A percentile compares a stretch with the other conserved stretches of the same genome.
Conservation (phyloP, 2,888 invertebrate species). For the Chrysina gloriosa region DNA sequence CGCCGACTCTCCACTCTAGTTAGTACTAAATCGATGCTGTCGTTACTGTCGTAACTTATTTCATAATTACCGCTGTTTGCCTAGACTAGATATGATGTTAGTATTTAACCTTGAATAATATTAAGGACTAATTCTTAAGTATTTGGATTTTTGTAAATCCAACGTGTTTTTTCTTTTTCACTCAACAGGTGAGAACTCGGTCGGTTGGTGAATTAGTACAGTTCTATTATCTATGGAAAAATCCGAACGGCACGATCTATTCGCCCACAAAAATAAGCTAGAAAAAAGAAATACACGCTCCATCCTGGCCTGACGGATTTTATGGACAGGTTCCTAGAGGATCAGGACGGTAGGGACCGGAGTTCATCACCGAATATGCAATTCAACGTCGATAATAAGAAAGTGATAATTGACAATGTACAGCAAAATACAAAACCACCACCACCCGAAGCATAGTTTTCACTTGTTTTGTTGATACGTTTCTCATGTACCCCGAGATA, state of each 20-base stretch:
- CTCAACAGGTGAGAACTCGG: slow-evolving; percentile 82
- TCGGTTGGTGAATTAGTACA: slow-evolving; percentile 97
- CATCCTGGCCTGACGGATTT: slow-evolving; percentile 95
- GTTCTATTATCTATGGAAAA: slow-evolving; percentile 99
- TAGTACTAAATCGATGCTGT: no score
- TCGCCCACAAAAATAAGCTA: slow-evolving; percentile 86
- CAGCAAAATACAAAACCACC: slow-evolving; percentile 48
- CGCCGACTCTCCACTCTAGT: no score
- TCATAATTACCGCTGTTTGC: no score
- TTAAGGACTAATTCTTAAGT: no score
- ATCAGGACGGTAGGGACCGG: slow-evolving; percentile 79
- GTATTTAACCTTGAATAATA: no score
- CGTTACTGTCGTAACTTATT: no score
- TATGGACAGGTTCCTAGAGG: slow-evolving; percentile 92
- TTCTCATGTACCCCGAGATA: neutral
- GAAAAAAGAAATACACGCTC: slow-evolving; percentile 93
- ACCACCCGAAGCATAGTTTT: slow-evolving; percentile 51
- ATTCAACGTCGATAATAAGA: slow-evolving; percentile 53
- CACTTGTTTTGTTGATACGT: neutral
- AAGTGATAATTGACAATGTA: slow-evolving; percentile 46
- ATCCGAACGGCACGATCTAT: slow-evolving; percentile 95
- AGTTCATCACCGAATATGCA: slow-evolving; percentile 80
- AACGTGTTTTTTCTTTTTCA: no score
- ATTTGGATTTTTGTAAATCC: no score
- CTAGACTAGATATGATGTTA: no score